Percentiles rank a stretch among this genome's conserved stretches.
Conservation (phyloP, 2,113 vertebrate species). For the Phylloscopus trochiloides region DNA sequence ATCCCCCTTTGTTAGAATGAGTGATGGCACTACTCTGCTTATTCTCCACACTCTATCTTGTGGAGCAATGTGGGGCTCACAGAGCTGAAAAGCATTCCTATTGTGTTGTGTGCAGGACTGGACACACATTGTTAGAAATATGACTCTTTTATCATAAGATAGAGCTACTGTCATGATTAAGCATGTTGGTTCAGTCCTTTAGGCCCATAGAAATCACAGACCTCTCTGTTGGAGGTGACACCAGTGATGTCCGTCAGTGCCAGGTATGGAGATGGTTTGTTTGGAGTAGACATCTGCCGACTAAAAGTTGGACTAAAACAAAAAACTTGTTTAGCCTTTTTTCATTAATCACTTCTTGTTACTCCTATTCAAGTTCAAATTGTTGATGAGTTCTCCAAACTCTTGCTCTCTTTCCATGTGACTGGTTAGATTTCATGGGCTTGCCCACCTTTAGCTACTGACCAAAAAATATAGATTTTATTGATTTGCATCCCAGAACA, state of each 20-base stretch:
- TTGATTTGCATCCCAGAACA: background rate
- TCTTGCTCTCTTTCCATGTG: background rate
- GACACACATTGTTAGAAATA: background rate
- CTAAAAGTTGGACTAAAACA: background rate
- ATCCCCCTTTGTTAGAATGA: background rate
- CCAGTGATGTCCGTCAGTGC: background rate
- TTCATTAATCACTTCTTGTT: background rate
- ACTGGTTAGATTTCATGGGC: background rate
- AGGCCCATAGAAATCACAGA: background rate
- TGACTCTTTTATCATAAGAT: background rate
- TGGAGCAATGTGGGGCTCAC: background rate
- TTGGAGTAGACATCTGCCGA: background rate
- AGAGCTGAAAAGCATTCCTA: background rate
- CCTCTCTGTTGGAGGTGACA: background rate
- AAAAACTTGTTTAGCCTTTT: background rate
- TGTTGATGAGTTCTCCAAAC: background rate
- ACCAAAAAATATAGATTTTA: background rate
- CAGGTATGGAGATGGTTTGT: background rate
- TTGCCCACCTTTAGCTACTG: background rate
- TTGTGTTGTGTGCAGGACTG: background rate
- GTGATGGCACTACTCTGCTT: background rate
- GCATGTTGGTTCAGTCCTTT: background rate
- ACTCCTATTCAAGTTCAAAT: background rate
- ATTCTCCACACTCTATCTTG: fast-evolving
- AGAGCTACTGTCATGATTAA: background rate